Evolutionary conservation across 1,140 invertebrate species (phyloP).

Genomic region (Tribolium castaneum): DNA sequence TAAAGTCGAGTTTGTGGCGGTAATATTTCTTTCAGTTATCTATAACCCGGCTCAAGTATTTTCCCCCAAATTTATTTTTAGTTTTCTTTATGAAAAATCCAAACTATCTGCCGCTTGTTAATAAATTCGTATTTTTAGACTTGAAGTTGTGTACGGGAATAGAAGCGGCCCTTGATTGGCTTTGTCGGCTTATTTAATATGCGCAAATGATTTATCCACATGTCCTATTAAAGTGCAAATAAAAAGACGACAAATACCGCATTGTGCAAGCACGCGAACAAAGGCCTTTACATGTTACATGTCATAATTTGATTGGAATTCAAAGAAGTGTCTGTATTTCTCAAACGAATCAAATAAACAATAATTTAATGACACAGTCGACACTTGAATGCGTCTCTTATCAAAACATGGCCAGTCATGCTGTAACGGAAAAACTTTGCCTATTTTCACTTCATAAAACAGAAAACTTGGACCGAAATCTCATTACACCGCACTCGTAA

Average conservation of each 20-base stretch:
- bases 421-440: background rate
- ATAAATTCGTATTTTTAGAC: slow-evolving; percentile 14
- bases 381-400: background rate
- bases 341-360: slow-evolving; percentile 19
- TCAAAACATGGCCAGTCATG: background rate
- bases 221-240: slow-evolving; percentile 18
- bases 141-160: slow-evolving; percentile 13
- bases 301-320: slow-evolving; percentile 28
- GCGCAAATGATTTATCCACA: background rate
- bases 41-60: background rate
- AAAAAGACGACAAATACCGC: background rate
- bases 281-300: slow-evolving; percentile 1
- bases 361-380: slow-evolving; percentile 1
- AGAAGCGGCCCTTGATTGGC: slow-evolving; percentile 1
- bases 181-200: slow-evolving; percentile 8
- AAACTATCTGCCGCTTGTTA: background rate
- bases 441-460: slow-evolving; percentile 29
- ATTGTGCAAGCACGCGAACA: slow-evolving; percentile 27
- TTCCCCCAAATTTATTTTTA: slow-evolving; percentile 11
- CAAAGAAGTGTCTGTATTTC: slow-evolving; percentile 23
- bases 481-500: slow-evolving; percentile 4
- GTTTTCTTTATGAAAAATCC: slow-evolving; percentile 5
- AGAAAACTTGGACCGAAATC: slow-evolving; percentile 14
- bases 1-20: background rate
- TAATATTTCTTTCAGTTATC: background rate